Evolutionary conservation across 2,797 vertebrate species (phyloP).

Genomic region (Pseudochaenichthys georgianus): DNA sequence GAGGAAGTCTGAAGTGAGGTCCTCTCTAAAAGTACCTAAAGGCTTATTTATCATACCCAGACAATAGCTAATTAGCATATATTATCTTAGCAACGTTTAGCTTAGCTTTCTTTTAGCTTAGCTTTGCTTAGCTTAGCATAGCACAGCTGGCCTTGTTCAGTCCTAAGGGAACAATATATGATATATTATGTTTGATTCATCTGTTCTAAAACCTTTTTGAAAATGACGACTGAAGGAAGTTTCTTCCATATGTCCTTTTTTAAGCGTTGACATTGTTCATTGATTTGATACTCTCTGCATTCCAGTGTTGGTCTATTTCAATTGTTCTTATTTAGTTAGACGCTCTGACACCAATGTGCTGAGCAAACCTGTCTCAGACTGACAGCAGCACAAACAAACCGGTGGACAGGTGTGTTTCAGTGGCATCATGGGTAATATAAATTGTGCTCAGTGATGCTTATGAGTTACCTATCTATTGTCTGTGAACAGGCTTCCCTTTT

Average conservation of each 20-base stretch:
- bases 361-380: slow-evolving; percentile 20
- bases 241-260: background rate
- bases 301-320: slow-evolving; percentile 5
- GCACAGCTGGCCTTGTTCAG: background rate
- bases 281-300: slow-evolving; percentile 1
- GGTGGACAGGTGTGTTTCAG: slow-evolving; percentile 49
- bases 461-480: slow-evolving; percentile 73
- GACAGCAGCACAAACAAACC: slow-evolving; percentile 39
- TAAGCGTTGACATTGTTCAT: background rate
- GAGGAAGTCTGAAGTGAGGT: background rate
- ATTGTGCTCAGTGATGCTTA: slow-evolving; percentile 55
- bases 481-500: slow-evolving; percentile 13
- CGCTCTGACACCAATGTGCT: background rate
- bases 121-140: slow-evolving; percentile 2
- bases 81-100: too few species aligned
- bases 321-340: slow-evolving; percentile 2
- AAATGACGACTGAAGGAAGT: too few species aligned
- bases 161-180: background rate
- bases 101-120: too few species aligned
- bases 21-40: background rate
- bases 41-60: slow-evolving; percentile 5
- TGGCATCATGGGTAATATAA: slow-evolving; percentile 58
- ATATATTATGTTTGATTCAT: too few species aligned
- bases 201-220: background rate
- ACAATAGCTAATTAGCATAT: background rate